Percentiles rank a stretch among this genome's conserved stretches.
Conservation (phyloP, 2,888 invertebrate species). For the Parnassius apollo region DNA sequence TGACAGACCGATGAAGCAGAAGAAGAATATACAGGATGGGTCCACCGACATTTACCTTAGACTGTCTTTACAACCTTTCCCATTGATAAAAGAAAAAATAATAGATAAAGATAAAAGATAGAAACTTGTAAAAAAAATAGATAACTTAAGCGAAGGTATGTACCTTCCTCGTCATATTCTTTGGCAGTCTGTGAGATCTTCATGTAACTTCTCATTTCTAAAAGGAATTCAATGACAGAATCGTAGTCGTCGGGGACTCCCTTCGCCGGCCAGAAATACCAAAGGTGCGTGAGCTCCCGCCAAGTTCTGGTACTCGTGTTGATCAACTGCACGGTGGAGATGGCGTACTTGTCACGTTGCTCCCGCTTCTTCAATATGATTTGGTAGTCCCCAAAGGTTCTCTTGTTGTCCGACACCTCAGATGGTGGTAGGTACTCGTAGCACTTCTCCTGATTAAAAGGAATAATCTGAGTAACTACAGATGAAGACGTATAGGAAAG, state of each 20-base stretch:
- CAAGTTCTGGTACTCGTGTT: slow-evolving; percentile 90
- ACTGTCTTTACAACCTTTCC: too few species aligned
- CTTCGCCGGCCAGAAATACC: slow-evolving; percentile 97
- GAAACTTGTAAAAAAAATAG: background rate
- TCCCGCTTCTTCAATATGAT: slow-evolving; percentile 93
- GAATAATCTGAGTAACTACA: slow-evolving; percentile 36
- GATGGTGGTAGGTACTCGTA: slow-evolving; percentile 95
- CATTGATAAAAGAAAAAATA: too few species aligned
- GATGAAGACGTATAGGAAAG: too few species aligned
- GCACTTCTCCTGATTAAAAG: slow-evolving; percentile 86
- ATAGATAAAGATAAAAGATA: background rate
- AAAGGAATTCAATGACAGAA: slow-evolving; percentile 91
- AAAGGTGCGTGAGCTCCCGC: slow-evolving; percentile 94
- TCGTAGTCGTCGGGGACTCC: slow-evolving; percentile 92
- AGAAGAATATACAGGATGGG: too few species aligned
- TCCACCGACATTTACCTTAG: too few species aligned
- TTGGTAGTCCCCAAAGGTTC: slow-evolving; percentile 93
- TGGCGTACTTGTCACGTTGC: slow-evolving; percentile 94
- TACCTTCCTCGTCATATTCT: slow-evolving; percentile 77
- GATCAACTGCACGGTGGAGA: slow-evolving; percentile 91
- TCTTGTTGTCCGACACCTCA: slow-evolving; percentile 93
- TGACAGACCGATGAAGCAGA: too few species aligned
- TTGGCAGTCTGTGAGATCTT: slow-evolving; percentile 75
- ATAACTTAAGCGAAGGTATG: slow-evolving; percentile 6
- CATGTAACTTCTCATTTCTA: slow-evolving; percentile 87